Conservation (phyloP, 2,113 vertebrate species). For the Puma concolor region DNA sequence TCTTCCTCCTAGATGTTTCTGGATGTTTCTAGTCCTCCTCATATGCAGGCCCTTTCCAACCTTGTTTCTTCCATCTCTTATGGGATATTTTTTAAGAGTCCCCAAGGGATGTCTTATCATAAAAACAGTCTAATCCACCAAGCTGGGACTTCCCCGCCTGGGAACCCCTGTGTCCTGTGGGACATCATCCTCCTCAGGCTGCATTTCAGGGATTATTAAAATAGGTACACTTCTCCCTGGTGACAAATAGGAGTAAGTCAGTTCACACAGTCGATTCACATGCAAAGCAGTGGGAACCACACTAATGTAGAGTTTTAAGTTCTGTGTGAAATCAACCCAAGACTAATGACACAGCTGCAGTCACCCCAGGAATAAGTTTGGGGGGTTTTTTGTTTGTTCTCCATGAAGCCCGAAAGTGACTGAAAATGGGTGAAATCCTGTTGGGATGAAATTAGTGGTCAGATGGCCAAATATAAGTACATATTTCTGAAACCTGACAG, state of each 20-base stretch:
- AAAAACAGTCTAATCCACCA: background rate
- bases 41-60: background rate
- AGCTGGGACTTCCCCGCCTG: background rate
- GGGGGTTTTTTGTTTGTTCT: background rate
- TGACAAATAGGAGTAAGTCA: conserved; percentile 34
- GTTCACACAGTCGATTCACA: conserved; percentile 5
- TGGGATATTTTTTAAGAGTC: background rate
- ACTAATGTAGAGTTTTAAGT: conserved; percentile 55
- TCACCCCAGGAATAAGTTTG: background rate
- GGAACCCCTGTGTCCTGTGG: background rate
- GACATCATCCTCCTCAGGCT: background rate
- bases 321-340: background rate
- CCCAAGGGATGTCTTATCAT: background rate
- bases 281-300: conserved; percentile 17
- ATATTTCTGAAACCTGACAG: background rate
- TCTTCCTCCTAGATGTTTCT: background rate
- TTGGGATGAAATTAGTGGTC: conserved; percentile 15
- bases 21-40: background rate
- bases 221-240: background rate
- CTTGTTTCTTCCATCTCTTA: background rate
- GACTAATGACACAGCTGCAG: background rate
- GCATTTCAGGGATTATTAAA: background rate
- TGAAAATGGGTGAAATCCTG: background rate
- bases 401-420: background rate
- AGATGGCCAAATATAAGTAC: background rate